Conservation (phyloP, 2,888 invertebrate genomes). For the Acholoe squamosa region DNA sequence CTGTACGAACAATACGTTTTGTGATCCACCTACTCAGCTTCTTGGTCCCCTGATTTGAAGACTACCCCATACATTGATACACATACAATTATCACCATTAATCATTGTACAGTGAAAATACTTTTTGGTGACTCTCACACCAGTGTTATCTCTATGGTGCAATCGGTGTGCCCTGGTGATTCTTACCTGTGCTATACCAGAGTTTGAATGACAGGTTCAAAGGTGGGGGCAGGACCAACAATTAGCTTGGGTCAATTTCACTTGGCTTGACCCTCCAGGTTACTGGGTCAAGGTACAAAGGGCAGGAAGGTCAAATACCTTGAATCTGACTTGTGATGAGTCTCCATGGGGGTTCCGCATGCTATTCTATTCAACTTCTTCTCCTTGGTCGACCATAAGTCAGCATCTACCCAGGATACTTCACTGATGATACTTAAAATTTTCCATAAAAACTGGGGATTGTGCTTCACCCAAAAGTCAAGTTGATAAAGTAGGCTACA, state of each 20-base stretch:
- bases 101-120: too few relatives aligned
- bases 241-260: conserved; percentile 17
- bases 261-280: not conserved
- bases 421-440: not conserved
- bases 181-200: not conserved
- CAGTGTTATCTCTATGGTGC: too few relatives aligned
- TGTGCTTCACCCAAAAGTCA: not conserved
- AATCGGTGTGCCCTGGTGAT: too few relatives aligned
- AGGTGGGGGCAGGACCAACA: conserved; percentile 2
- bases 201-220: conserved; percentile 8
- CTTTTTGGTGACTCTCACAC: too few relatives aligned
- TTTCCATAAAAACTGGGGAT: not conserved
- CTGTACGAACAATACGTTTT: too few relatives aligned
- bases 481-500: not conserved
- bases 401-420: not conserved
- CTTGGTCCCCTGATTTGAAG: too few relatives aligned
- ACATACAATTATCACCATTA: too few relatives aligned
- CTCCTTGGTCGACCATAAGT: not conserved
- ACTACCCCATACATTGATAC: too few relatives aligned
- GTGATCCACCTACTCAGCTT: too few relatives aligned
- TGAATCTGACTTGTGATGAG: not conserved
- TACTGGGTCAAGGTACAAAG: not conserved
- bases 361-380: not conserved
- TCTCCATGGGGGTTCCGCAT: too few relatives aligned
- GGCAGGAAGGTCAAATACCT: not conserved